phyloP scores from a whole-genome alignment of 2,113 vertebrate species.

The Collichthys lucidus region DNA sequence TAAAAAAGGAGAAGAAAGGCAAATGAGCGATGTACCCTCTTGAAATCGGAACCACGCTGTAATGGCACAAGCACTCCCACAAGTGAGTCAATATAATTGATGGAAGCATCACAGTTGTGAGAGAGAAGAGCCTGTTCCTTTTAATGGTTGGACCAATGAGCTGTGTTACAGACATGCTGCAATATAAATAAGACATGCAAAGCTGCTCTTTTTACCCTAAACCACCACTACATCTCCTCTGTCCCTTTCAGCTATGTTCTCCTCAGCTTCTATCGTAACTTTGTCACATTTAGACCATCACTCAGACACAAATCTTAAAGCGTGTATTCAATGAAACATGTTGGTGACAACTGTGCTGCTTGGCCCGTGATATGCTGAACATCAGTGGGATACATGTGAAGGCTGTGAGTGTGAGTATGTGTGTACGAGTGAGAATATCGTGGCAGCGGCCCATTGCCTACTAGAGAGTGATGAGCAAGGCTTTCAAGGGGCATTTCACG shows the following conservation, averaged over 20 bases:
- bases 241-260: neutral
- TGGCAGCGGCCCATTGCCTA: constrained; percentile 25
- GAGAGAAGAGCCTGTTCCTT: constrained; percentile 39
- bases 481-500: constrained; percentile 37
- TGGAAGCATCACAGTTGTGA: constrained; percentile 48
- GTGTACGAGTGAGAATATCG: constrained; percentile 13
- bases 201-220: constrained; percentile 28
- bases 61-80: constrained; percentile 55
- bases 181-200: constrained; percentile 52
- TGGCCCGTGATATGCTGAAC: constrained; percentile 13
- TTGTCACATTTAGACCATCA: constrained; percentile 13
- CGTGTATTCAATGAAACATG: constrained; percentile 17
- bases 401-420: constrained; percentile 6
- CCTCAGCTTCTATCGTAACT: neutral
- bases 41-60: constrained; percentile 30
- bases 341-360: constrained; percentile 5
- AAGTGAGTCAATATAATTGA: constrained; percentile 65
- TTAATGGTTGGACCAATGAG: constrained; percentile 63
- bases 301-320: neutral
- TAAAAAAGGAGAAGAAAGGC: neutral
- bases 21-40: constrained; percentile 19
- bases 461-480: constrained; percentile 33
- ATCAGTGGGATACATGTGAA: constrained; percentile 14
- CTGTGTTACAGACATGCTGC: constrained; percentile 62
- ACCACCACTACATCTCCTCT: constrained; percentile 6